A percentile compares a stretch with the other conserved stretches of the same genome.
These are phyloP conservation scores for Propithecus deckenii DNA, from an alignment of 2,797 vertebrate species.

Conservation along the genomic window DNA sequence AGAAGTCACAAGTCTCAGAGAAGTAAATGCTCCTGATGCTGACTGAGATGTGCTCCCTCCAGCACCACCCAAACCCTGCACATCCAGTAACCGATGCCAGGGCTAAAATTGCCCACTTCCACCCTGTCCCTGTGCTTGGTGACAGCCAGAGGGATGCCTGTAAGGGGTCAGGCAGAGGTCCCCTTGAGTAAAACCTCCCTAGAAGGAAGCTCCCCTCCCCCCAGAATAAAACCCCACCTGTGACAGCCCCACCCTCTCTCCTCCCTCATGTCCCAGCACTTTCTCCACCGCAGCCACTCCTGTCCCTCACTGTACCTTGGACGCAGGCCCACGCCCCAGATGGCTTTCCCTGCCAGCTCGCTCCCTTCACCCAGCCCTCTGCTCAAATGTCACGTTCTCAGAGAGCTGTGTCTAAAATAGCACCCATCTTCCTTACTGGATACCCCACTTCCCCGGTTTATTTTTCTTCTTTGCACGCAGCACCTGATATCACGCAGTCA, in stretches of 20 bases:
- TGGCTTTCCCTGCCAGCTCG: background rate
- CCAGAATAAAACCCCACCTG: background rate
- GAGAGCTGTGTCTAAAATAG: background rate
- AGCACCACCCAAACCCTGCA: background rate
- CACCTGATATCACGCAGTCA: background rate
- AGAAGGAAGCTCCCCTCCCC: background rate
- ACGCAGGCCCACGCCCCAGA: background rate
- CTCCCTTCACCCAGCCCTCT: background rate
- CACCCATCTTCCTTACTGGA: accelerated
- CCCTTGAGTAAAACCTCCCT: background rate
- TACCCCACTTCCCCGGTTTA: background rate
- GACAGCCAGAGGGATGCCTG: background rate
- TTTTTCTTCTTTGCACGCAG: background rate
- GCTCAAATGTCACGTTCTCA: background rate
- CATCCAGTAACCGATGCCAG: accelerated
- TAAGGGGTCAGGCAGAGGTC: background rate
- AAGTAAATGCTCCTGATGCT: background rate
- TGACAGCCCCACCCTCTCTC: background rate
- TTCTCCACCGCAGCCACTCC: background rate
- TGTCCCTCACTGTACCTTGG: background rate
- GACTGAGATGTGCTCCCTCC: background rate
- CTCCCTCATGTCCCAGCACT: background rate
- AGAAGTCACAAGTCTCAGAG: background rate
- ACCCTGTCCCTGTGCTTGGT: background rate
- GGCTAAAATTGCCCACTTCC: background rate